phyloP scores from a whole-genome alignment of 2,113 vertebrate species.

The Gnathonemus longibarbis region DNA sequence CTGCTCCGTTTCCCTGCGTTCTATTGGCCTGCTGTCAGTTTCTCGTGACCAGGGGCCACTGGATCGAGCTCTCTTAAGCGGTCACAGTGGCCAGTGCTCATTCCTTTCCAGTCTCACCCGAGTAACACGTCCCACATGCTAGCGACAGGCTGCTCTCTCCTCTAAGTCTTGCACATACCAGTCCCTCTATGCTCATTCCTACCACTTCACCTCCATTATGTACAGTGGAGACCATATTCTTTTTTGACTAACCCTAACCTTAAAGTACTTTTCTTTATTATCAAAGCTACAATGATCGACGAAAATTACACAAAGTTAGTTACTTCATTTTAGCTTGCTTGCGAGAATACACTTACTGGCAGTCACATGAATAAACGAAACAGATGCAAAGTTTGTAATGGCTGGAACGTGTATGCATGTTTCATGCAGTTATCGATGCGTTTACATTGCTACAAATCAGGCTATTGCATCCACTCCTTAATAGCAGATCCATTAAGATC shows the following conservation, averaged over 20 bases:
- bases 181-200: not conserved
- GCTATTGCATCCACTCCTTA: not conserved
- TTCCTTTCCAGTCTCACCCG: not conserved
- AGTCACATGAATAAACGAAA: not conserved
- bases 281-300: not conserved
- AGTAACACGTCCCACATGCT: slow-evolving; percentile 30
- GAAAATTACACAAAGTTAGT: not conserved
- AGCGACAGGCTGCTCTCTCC: not conserved
- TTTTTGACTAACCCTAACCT: not conserved
- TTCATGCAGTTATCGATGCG: not conserved
- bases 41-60: not conserved
- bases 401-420: not conserved
- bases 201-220: not conserved
- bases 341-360: not conserved
- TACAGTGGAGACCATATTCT: not conserved
- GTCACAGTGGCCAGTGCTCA: not conserved
- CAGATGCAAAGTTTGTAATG: not conserved
- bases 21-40: not conserved
- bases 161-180: not conserved
- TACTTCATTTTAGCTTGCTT: not conserved
- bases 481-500: not conserved
- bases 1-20: not conserved
- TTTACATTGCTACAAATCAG: not conserved
- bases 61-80: not conserved
- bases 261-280: not conserved